Percentiles rank a stretch among this genome's conserved stretches.
These are phyloP conservation scores for Megaceryle maxima DNA, from an alignment of 2,113 vertebrate genomes.

Conservation along the genomic window DNA sequence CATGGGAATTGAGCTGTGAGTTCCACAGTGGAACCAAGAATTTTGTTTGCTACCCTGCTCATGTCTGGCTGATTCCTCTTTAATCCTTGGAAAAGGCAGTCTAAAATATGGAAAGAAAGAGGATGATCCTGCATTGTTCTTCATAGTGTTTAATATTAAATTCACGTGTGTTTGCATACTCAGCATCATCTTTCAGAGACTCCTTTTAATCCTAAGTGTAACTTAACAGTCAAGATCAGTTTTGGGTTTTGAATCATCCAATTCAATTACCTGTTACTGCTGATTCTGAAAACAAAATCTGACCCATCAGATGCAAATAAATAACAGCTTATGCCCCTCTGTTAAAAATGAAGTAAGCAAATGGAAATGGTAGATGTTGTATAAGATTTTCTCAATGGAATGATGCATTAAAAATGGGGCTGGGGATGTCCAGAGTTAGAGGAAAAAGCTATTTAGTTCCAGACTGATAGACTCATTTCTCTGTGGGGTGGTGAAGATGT, in stretches of 20 bases:
- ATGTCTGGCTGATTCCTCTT: neutral
- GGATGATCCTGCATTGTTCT: neutral
- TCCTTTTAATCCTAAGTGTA: neutral
- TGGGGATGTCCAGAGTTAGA: neutral
- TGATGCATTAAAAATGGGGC: neutral
- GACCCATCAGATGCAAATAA: neutral
- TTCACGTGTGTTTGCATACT: neutral
- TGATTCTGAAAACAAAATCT: neutral
- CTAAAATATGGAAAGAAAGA: neutral
- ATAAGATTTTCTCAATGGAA: neutral
- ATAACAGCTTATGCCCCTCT: neutral
- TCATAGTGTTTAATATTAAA: neutral
- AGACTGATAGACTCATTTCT: neutral
- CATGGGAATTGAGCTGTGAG: neutral
- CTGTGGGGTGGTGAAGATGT: neutral
- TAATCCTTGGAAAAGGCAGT: neutral
- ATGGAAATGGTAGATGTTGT: neutral
- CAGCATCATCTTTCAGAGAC: neutral
- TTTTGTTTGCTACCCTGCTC: neutral
- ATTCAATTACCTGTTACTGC: neutral
- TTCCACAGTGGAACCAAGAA: neutral
- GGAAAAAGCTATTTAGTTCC: neutral
- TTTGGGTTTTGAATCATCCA: neutral
- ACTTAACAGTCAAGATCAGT: neutral
- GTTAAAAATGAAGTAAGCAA: neutral